Conservation (phyloP, 1,140 invertebrate species). For the Tetramorium parvispinum region DNA sequence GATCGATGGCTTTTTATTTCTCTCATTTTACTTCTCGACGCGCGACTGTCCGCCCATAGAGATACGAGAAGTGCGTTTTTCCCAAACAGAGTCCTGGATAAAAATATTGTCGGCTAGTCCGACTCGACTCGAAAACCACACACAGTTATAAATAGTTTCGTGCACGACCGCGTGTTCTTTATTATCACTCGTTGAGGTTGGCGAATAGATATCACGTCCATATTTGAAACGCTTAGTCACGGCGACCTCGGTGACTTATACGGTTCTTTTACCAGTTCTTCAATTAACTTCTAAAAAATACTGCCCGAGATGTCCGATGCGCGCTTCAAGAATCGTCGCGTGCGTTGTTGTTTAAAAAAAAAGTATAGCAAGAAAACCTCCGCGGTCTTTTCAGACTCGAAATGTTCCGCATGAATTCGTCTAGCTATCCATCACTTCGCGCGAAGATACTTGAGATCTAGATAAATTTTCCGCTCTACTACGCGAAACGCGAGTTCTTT, state of each 20-base stretch:
- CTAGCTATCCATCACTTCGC: constrained; percentile 18
- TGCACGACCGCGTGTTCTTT: constrained; percentile 62
- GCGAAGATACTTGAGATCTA: constrained; percentile 31
- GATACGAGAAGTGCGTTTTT: neutral
- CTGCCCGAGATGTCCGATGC: neutral
- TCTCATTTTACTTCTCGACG: neutral
- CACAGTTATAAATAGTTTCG: constrained; percentile 69
- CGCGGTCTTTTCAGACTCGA: neutral
- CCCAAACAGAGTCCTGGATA: constrained; percentile 4
- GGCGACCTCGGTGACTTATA: constrained; percentile 67
- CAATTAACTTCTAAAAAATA: constrained; percentile 43
- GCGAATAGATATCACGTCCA: constrained; percentile 72
- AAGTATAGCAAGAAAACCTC: neutral
- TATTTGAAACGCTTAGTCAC: constrained; percentile 74
- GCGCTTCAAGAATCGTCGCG: neutral
- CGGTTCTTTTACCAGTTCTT: constrained; percentile 56
- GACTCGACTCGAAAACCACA: constrained; percentile 60
- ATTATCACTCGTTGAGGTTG: constrained; percentile 71
- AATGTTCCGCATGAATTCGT: constrained; percentile 4
- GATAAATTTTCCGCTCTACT: constrained; percentile 35
- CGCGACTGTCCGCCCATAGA: neutral
- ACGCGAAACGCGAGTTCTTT: neutral
- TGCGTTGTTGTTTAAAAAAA: neutral
- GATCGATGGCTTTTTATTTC: neutral
- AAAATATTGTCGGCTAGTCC: constrained; percentile 48